A percentile compares a stretch with the other conserved stretches of the same genome.
phyloP scores from a whole-genome alignment of 2,797 vertebrate species.

The Remorina albescens region DNA sequence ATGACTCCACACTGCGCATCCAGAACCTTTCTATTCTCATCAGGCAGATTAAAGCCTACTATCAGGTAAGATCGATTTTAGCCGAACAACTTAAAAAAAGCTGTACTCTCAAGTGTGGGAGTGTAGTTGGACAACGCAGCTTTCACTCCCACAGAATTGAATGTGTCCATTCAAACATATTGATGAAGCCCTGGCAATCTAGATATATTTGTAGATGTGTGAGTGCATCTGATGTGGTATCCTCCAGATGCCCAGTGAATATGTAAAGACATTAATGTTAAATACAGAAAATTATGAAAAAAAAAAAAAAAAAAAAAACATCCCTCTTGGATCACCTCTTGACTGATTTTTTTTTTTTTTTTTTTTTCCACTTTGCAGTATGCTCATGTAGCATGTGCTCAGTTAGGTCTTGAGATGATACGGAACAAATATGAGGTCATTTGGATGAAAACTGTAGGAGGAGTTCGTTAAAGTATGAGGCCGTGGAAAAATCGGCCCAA shows the following conservation, averaged over 20 bases:
- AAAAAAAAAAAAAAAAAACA: too few relatives aligned
- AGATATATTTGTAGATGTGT: conserved; percentile 53
- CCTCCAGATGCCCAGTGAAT: conserved; percentile 64
- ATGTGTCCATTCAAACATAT: conserved; percentile 15
- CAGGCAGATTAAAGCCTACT: conserved; percentile 95
- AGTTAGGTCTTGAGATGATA: too few relatives aligned
- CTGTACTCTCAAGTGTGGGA: background rate
- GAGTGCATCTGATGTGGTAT: conserved; percentile 71
- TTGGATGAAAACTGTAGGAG: too few relatives aligned
- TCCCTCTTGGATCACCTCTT: background rate
- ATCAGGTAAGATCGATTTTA: conserved; percentile 89
- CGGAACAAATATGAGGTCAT: too few relatives aligned
- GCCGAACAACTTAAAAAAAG: background rate
- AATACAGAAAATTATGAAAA: conserved; percentile 29
- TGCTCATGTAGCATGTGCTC: background rate
- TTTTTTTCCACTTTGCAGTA: background rate
- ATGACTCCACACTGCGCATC: conserved; percentile 93
- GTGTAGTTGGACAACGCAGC: conserved; percentile 9
- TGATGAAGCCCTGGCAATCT: conserved; percentile 35
- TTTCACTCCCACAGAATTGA: conserved; percentile 13
- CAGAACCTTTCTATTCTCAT: conserved; percentile 96
- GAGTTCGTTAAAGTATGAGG: too few relatives aligned
- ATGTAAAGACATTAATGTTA: conserved; percentile 36
- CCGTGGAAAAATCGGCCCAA: too few relatives aligned
- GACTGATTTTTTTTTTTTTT: too few relatives aligned